Conservation (phyloP, 2,113 vertebrate species). For the Arvicanthis niloticus region DNA sequence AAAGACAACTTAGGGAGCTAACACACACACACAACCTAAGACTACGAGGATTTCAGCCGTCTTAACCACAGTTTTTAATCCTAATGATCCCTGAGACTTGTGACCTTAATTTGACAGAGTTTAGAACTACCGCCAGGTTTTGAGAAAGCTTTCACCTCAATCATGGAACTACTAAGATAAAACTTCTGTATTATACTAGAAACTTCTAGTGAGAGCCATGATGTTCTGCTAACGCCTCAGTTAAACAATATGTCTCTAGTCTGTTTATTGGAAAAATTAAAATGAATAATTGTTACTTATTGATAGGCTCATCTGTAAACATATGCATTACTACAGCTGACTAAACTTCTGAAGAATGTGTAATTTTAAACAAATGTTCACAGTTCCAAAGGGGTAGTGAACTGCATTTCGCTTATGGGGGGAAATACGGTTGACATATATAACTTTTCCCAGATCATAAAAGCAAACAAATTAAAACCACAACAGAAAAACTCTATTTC, state of each 20-base stretch:
- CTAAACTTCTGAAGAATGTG: constrained; percentile 22
- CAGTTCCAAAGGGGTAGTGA: neutral
- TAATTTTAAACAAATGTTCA: constrained; percentile 47
- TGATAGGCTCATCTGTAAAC: neutral
- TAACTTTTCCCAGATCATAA: neutral
- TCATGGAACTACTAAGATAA: constrained; percentile 16
- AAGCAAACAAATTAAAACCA: neutral
- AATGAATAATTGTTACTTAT: constrained; percentile 9
- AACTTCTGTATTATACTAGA: neutral
- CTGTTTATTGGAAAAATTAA: constrained; percentile 34
- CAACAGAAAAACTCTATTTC: neutral
- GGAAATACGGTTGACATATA: neutral
- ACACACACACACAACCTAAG: neutral
- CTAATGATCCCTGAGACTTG: neutral
- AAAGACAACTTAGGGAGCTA: constrained; percentile 14
- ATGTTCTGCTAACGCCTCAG: neutral
- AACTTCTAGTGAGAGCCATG: neutral
- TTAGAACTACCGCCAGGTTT: neutral
- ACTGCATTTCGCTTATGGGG: neutral
- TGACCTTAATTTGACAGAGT: constrained; percentile 2
- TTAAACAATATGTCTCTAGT: neutral
- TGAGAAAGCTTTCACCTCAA: neutral
- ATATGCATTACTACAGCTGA: constrained; percentile 25
- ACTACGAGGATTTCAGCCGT: neutral
- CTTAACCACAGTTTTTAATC: constrained; percentile 7